phyloP scores from a whole-genome alignment of 2,797 vertebrate species.

The Triplophysa bombifrons region DNA sequence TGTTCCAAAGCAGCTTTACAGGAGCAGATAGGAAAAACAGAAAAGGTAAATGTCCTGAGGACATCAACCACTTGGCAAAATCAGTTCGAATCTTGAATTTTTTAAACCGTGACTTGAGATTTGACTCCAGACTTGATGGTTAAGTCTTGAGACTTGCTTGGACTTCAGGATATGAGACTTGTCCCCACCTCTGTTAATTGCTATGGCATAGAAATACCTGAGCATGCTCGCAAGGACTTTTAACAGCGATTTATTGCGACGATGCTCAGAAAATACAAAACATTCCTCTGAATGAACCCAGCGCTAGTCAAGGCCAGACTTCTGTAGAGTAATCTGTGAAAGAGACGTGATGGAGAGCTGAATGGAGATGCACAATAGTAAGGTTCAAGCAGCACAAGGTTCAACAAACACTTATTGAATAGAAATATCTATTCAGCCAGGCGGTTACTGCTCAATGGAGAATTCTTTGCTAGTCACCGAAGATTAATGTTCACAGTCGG shows the following conservation, averaged over 20 bases:
- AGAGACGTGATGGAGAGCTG: conserved; percentile 19
- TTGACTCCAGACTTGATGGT: too few species aligned
- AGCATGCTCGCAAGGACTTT: conserved; percentile 5
- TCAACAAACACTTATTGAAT: conserved; percentile 49
- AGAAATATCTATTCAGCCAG: conserved; percentile 40
- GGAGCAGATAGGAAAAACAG: too few species aligned
- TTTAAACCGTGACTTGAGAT: too few species aligned
- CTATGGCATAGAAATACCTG: background rate
- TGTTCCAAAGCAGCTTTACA: too few species aligned
- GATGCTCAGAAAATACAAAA: conserved; percentile 20
- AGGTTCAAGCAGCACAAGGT: conserved; percentile 1
- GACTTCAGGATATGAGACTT: too few species aligned
- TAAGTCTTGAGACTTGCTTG: too few species aligned
- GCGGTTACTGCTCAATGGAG: conserved; percentile 42
- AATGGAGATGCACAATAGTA: conserved; percentile 36
- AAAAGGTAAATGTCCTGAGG: too few species aligned
- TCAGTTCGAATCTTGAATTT: too few species aligned
- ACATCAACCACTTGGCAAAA: too few species aligned
- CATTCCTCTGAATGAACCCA: conserved; percentile 17
- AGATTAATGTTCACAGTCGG: conserved; percentile 23
- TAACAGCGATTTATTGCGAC: conserved; percentile 14
- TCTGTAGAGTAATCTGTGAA: conserved; percentile 39
- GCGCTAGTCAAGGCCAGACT: conserved; percentile 41
- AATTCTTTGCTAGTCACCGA: conserved; percentile 25
- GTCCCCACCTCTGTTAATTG: background rate